Evolutionary conservation across 1,140 invertebrate species (phyloP).

Genomic region (Zaprionus taronus): DNA sequence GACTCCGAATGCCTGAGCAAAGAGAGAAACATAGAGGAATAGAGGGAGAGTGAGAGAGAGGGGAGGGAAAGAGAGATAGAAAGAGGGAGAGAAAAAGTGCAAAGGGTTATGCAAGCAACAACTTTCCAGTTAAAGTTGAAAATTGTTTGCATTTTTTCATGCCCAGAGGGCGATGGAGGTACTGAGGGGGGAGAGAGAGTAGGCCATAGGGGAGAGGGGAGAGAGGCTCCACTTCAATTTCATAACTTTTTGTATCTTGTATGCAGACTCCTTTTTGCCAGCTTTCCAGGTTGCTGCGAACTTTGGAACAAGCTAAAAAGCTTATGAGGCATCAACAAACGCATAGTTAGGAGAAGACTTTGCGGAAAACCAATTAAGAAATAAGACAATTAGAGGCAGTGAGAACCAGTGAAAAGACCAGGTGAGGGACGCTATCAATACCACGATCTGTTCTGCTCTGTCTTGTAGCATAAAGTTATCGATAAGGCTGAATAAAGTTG

Average conservation of each 20-base stretch:
- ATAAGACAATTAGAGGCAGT: slow-evolving; percentile 16
- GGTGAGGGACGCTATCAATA: not conserved
- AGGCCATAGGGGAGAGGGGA: too few species aligned
- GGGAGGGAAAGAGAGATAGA: not conserved
- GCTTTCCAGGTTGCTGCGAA: slow-evolving; percentile 34
- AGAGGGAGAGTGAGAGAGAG: not conserved
- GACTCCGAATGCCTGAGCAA: slow-evolving; percentile 3
- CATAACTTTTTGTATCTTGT: slow-evolving; percentile 49
- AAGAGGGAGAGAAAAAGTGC: slow-evolving; percentile 2
- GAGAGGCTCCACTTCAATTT: slow-evolving; percentile 18
- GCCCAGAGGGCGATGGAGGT: not conserved
- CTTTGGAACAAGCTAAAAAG: slow-evolving; percentile 36
- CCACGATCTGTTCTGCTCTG: not conserved
- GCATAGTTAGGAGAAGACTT: slow-evolving; percentile 39
- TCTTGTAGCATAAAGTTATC: not conserved
- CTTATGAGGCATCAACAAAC: slow-evolving; percentile 3
- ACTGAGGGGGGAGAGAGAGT: too few species aligned
- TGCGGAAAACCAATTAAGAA: slow-evolving; percentile 26
- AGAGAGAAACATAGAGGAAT: not conserved
- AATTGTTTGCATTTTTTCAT: slow-evolving; percentile 59
- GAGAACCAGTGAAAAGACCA: not conserved
- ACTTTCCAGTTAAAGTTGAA: slow-evolving; percentile 54
- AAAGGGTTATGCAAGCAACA: slow-evolving; percentile 23
- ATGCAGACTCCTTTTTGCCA: slow-evolving; percentile 48
- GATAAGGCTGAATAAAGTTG: not conserved